Base-by-base conservation (phyloP, 2,888 invertebrate species). In the Loripinus fragilis region DNA sequence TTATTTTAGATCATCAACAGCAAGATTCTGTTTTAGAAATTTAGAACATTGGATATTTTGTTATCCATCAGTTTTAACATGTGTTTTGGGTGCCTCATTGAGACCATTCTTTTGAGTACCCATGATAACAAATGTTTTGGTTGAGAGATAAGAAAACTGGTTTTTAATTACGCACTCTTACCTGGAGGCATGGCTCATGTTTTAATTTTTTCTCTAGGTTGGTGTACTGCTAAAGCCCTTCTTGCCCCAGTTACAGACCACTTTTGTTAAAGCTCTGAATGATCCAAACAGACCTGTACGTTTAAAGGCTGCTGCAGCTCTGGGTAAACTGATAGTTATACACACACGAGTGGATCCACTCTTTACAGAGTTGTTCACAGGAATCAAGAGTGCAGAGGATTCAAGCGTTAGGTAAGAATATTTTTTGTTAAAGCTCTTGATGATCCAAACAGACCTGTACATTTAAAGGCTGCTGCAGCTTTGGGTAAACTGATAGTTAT, bases 171-270 rank as follows among this genome's bases (percentile, higher is more conserved):
- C n/a, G n/a, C n/a, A n/a, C n/a, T n/a, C n/a, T n/a, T n/a, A n/a
- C n/a, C n/a, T n/a, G n/a, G n/a, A n/a, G n/a, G n/a, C n/a, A n/a
- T n/a, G n/a, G n/a, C n/a, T n/a, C n/a, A n/a, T n/a, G n/a, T n/a
- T n/a, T n/a, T n/a, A n/a, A n/a, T n/a, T n/a, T n/a, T 45, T 41
- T 33, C 17, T 42, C 41, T 92, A 97, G 97, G 98, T 98, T 82
- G 98, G 98, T 64, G 95, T 96, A 48, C 97, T 98, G 96, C 94
- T 99, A 93, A 98, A 98, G 94, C 99, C 99, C 93, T 99, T 99
- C 95, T 95, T 99, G 90, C 99, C 99, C 1, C 99, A 99, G 94
- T 95, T 99, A 50, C 99, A 99, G 95, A 99, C 99, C 1, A 99
- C 99, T 25, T 99, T 99, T 94, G 95, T 99, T 71, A 99, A 99